These are phyloP conservation scores for Diaphora mendica DNA, from an alignment of 2,888 invertebrate genomes.

Conservation along the genomic window DNA sequence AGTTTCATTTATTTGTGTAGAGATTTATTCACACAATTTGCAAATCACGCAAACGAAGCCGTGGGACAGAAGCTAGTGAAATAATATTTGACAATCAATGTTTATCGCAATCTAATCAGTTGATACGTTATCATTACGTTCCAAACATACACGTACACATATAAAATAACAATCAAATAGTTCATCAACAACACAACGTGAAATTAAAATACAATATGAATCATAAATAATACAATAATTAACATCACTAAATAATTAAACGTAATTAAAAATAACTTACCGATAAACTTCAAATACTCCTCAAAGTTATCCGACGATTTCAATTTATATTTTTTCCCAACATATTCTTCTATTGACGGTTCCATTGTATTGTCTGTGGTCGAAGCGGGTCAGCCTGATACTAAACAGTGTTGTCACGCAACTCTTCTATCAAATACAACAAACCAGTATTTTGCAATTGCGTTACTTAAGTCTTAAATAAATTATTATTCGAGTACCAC, in stretches of 20 bases:
- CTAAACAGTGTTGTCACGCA: constrained; percentile 12
- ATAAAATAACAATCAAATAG: background rate
- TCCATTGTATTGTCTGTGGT: constrained; percentile 8
- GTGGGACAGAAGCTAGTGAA: background rate
- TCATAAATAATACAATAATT: background rate
- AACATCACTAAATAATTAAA: background rate
- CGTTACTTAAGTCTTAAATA: constrained; percentile 5
- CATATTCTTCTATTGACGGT: constrained; percentile 11
- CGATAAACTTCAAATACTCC: constrained; percentile 70
- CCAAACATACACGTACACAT: background rate
- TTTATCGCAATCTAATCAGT: background rate
- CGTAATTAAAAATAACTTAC: constrained; percentile 52
- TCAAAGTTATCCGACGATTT: constrained; percentile 72
- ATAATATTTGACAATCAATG: background rate
- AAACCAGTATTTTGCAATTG: background rate
- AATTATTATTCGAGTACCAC: background rate
- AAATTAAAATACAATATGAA: background rate
- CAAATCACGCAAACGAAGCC: background rate
- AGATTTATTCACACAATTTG: no score
- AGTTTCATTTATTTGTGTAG: no score
- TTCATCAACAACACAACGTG: background rate
- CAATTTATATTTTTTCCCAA: constrained; percentile 60
- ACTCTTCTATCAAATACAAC: background rate
- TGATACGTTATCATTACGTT: background rate
- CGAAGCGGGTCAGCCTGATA: constrained; percentile 11